Evolutionary conservation across 2,797 vertebrate species (phyloP).

Genomic region (Poliocrania exsul): DNA sequence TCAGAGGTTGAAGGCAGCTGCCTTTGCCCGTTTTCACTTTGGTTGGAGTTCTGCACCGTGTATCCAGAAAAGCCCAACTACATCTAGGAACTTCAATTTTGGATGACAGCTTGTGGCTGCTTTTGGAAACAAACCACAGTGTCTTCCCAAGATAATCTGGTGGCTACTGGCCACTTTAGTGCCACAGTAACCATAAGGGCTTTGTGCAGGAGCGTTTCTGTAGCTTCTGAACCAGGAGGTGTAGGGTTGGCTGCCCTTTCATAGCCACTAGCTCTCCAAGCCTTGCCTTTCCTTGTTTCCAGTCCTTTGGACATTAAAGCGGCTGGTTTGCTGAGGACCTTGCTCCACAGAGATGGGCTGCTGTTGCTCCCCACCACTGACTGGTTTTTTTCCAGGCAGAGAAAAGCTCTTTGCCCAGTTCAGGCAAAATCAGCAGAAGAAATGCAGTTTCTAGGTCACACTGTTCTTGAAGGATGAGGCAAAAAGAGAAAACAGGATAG

Average conservation of each 20-base stretch:
- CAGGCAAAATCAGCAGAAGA: background rate
- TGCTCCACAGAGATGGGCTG: background rate
- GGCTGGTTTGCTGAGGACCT: background rate
- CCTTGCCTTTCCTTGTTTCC: background rate
- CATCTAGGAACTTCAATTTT: background rate
- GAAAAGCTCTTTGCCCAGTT: background rate
- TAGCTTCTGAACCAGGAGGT: fast-evolving
- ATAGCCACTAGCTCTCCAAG: background rate
- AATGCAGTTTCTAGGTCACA: background rate
- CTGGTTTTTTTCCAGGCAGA: background rate
- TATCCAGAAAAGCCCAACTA: background rate
- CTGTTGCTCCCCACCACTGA: fast-evolving
- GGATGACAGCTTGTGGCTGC: background rate
- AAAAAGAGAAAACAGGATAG: background rate
- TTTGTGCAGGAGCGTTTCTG: background rate
- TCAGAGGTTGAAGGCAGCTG: fast-evolving
- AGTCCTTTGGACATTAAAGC: background rate
- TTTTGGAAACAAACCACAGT: background rate
- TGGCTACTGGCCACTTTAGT: background rate
- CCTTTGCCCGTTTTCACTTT: background rate
- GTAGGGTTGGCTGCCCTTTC: background rate
- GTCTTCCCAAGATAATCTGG: background rate
- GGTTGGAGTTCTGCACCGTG: fast-evolving
- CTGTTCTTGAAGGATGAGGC: background rate
- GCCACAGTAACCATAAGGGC: background rate